Conservation (phyloP, 1,140 invertebrate species). For the Archegozetes longisetosus region DNA sequence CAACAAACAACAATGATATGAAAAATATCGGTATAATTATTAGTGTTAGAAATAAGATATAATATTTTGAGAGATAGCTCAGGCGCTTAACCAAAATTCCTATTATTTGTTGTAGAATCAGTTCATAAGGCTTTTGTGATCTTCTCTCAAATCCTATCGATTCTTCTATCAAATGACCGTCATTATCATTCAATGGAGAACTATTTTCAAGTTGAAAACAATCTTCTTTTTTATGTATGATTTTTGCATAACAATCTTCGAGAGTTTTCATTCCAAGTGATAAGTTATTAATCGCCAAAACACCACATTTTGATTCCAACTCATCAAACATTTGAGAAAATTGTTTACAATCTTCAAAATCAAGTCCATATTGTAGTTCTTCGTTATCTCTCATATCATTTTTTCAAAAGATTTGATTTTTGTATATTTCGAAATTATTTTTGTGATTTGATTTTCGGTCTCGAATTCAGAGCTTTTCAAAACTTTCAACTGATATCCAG, state of each 20-base stretch:
- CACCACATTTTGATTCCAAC: background rate
- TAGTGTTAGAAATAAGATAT: background rate
- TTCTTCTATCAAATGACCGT: background rate
- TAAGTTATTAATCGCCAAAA: background rate
- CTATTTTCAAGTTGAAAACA: background rate
- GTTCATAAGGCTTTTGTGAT: background rate
- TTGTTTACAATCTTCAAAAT: background rate
- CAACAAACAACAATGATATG: background rate
- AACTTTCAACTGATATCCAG: slow-evolving; percentile 4
- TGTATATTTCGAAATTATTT: background rate
- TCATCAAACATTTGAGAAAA: background rate
- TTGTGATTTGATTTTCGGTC: background rate
- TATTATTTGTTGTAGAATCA: background rate
- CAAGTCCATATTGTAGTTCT: background rate
- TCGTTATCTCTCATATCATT: background rate
- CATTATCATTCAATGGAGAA: background rate
- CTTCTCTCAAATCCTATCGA: too few species aligned
- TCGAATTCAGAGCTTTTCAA: background rate
- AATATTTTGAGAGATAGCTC: background rate
- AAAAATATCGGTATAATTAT: background rate
- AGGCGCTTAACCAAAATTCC: background rate
- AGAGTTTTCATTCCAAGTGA: background rate
- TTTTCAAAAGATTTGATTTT: background rate
- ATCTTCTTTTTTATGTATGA: background rate
- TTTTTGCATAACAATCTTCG: background rate